Percentiles rank a stretch among this genome's conserved stretches.
Conservation (phyloP, 2,113 vertebrate species). For the Gorsachius goisagi region DNA sequence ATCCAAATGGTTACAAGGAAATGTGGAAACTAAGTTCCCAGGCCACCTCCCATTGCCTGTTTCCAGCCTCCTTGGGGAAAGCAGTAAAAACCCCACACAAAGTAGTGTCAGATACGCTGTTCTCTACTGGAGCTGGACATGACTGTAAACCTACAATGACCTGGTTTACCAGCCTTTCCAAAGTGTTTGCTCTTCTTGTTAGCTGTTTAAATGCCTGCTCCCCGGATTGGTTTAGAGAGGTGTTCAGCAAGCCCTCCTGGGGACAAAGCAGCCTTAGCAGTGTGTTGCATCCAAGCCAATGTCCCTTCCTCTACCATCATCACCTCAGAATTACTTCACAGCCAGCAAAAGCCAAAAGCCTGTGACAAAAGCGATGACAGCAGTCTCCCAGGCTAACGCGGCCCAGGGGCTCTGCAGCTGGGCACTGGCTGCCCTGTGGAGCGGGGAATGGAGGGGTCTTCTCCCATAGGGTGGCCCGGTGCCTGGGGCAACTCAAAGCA, state of each 20-base stretch:
- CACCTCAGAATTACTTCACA: neutral
- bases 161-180: neutral
- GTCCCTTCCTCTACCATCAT: neutral
- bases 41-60: neutral
- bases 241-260: neutral
- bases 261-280: neutral
- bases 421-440: neutral
- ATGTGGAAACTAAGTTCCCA: neutral
- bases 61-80: neutral
- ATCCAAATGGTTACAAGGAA: neutral
- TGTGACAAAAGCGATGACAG: neutral
- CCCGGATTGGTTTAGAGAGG: neutral
- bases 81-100: neutral
- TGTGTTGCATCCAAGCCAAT: neutral
- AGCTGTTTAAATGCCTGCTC: neutral
- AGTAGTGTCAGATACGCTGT: accelerated
- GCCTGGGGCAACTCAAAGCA: neutral
- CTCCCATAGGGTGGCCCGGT: neutral
- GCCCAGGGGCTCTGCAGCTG: neutral
- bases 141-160: neutral
- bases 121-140: neutral
- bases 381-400: neutral
- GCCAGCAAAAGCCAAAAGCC: neutral
- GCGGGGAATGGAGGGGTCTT: neutral
- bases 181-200: neutral